phyloP scores from a whole-genome alignment of 1,140 invertebrate species.

The Thaumatotibia leucotreta region DNA sequence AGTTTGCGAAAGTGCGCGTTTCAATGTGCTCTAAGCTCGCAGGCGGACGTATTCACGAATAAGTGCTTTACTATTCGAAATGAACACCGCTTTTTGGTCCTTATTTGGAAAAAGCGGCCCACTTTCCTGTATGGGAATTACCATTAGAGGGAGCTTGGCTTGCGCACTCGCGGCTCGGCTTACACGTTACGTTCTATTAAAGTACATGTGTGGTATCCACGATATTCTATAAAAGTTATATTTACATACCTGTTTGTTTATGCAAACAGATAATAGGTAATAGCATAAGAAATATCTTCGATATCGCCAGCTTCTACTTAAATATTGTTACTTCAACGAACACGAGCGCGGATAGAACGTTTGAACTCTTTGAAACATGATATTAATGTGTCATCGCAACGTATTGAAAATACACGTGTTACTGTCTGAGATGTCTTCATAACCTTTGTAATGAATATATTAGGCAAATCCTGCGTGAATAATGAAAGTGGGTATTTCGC shows the following conservation, averaged over 20 bases:
- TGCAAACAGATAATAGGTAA: neutral
- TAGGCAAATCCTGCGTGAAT: conserved; percentile 29
- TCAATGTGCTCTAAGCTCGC: conserved; percentile 44
- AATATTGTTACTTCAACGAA: neutral
- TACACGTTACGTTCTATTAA: conserved; percentile 24
- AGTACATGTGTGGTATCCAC: neutral
- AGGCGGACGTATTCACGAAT: conserved; percentile 48
- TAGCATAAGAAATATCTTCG: neutral
- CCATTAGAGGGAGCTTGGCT: conserved; percentile 29
- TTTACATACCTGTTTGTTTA: neutral
- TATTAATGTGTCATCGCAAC: neutral
- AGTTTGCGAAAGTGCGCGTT: neutral
- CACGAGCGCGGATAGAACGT: neutral
- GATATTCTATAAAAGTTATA: neutral
- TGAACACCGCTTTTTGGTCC: conserved; percentile 51
- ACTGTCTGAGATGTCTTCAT: conserved; percentile 6
- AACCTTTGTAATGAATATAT: conserved; percentile 34
- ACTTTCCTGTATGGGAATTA: conserved; percentile 35
- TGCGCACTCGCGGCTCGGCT: conserved; percentile 9
- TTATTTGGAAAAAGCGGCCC: conserved; percentile 43
- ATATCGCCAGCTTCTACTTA: neutral
- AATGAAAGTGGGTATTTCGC: conserved; percentile 45
- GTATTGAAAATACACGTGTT: neutral
- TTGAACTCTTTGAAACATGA: neutral
- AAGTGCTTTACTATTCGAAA: conserved; percentile 54